phyloP scores from a whole-genome alignment of 2,113 vertebrate species.

The Dipodomys ordii region DNA sequence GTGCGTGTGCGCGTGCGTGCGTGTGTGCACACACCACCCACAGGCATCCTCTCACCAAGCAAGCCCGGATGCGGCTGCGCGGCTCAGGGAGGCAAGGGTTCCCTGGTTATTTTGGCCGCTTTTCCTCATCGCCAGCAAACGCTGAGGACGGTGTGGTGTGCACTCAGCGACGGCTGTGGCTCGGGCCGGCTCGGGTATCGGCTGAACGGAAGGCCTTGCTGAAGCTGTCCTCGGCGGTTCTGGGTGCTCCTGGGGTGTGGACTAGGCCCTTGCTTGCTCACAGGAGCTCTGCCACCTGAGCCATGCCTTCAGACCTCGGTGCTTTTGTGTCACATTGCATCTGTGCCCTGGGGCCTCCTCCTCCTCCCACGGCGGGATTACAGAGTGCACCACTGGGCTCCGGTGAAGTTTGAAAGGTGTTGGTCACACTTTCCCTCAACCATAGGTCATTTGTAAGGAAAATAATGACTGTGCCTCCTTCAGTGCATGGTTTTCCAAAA shows the following conservation, averaged over 20 bases:
- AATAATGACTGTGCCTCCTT: background rate
- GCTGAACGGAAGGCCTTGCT: too few species aligned
- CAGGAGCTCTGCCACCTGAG: too few species aligned
- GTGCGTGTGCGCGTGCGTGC: background rate
- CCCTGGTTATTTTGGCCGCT: conserved; percentile 20
- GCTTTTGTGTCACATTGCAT: too few species aligned
- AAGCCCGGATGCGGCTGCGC: background rate
- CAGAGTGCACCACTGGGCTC: too few species aligned
- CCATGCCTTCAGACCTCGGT: too few species aligned
- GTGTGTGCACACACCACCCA: background rate
- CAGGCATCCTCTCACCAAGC: background rate
- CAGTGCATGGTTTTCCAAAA: background rate
- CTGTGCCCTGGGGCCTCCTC: too few species aligned
- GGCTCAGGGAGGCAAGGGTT: background rate
- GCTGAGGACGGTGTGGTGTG: background rate
- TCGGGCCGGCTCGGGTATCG: too few species aligned
- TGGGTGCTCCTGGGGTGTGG: too few species aligned
- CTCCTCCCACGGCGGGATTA: too few species aligned
- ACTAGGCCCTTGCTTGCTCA: too few species aligned
- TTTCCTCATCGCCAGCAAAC: background rate
- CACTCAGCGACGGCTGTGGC: background rate
- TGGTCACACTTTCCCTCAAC: background rate
- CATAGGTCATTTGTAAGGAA: background rate
- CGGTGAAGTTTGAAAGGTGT: too few species aligned
- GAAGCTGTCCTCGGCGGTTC: too few species aligned